Conservation (phyloP, 2,888 invertebrate genomes). For the Epirrita christyi region DNA sequence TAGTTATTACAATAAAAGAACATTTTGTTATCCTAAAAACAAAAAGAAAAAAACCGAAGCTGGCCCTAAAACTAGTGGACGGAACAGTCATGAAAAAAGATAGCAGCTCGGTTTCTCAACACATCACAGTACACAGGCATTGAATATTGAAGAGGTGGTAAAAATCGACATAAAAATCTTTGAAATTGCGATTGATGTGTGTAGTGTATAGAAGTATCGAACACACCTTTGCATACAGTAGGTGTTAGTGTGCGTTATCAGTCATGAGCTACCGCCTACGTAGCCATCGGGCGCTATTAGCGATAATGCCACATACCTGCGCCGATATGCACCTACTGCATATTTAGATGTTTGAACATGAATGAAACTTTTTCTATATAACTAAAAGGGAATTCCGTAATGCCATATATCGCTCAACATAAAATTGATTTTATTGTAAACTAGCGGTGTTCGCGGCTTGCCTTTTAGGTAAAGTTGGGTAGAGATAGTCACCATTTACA, state of each 20-base stretch:
- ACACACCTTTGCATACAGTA: slow-evolving; percentile 17
- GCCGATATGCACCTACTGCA: slow-evolving; percentile 42
- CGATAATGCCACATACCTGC: slow-evolving; percentile 70
- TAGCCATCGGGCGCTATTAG: slow-evolving; percentile 60
- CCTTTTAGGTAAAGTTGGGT: too few relatives aligned
- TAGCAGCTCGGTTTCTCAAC: too few relatives aligned
- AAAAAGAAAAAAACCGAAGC: too few relatives aligned
- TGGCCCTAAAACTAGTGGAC: too few relatives aligned
- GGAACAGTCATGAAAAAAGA: too few relatives aligned
- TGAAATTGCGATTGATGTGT: slow-evolving; percentile 2
- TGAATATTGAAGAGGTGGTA: too few relatives aligned
- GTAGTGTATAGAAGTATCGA: neutral
- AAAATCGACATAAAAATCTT: too few relatives aligned
- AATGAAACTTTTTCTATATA: slow-evolving; percentile 21
- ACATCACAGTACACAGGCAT: too few relatives aligned
- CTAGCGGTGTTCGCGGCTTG: too few relatives aligned
- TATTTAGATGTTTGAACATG: slow-evolving; percentile 27
- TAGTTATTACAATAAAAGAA: too few relatives aligned
- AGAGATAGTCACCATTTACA: too few relatives aligned
- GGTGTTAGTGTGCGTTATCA: slow-evolving; percentile 48
- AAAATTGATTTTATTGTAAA: neutral
- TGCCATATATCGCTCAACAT: neutral
- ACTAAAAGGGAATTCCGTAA: neutral
- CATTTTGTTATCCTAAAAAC: too few relatives aligned
- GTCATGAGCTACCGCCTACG: slow-evolving; percentile 64